Evolutionary conservation across 2,113 vertebrate genomes (phyloP).

Genomic region (Anguilla rostrata): DNA sequence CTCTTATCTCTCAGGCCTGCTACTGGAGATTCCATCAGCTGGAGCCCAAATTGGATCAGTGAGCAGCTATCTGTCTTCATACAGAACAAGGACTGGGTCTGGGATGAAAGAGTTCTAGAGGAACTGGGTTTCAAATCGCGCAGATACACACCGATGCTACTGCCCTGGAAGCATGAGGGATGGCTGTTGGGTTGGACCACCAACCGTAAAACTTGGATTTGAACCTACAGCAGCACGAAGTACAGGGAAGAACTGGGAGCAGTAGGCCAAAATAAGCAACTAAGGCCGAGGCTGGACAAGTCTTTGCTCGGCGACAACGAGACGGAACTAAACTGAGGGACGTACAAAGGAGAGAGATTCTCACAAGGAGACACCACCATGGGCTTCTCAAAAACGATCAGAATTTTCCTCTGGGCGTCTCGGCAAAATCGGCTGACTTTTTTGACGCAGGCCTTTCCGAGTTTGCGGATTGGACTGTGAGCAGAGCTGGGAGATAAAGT

Average conservation of each 20-base stretch:
- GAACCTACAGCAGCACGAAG: neutral
- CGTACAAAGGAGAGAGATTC: slow-evolving; percentile 37
- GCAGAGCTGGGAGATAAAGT: slow-evolving; percentile 41
- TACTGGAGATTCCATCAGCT: neutral
- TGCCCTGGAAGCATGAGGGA: neutral
- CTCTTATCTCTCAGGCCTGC: slow-evolving; percentile 24
- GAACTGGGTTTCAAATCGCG: neutral
- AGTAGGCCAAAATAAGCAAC: neutral
- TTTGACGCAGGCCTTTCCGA: slow-evolving; percentile 36
- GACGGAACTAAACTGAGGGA: slow-evolving; percentile 10
- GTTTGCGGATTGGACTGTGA: slow-evolving; percentile 53
- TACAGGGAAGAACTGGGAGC: slow-evolving; percentile 10
- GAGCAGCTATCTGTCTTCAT: neutral
- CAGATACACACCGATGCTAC: neutral
- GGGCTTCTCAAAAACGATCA: slow-evolving; percentile 48
- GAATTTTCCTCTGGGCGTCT: slow-evolving; percentile 58
- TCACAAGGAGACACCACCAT: slow-evolving; percentile 36
- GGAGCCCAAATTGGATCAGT: neutral
- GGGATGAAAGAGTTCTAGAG: neutral
- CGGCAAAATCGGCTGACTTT: slow-evolving; percentile 50
- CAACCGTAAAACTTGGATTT: slow-evolving; percentile 20
- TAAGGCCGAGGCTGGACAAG: neutral
- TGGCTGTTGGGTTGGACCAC: neutral
- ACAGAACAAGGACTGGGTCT: neutral
- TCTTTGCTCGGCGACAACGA: neutral